These are phyloP conservation scores for Dendropsophus ebraccatus DNA, from an alignment of 2,113 vertebrate species.

Conservation along the genomic window DNA sequence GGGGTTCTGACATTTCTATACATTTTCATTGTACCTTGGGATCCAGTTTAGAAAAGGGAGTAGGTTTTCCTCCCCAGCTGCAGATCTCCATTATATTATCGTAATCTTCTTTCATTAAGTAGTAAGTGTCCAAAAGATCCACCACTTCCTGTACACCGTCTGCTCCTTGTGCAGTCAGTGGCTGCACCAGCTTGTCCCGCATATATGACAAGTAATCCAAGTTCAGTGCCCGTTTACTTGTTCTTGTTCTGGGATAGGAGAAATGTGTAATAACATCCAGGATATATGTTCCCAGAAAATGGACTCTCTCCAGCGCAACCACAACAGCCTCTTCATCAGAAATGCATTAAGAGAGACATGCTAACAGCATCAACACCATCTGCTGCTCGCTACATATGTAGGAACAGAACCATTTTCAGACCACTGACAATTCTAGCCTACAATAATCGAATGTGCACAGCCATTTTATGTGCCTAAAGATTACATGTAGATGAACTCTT, in stretches of 20 bases:
- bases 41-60: slow-evolving; percentile 89
- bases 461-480: neutral
- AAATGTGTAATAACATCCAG: neutral
- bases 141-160: slow-evolving; percentile 84
- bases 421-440: neutral
- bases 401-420: neutral
- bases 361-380: neutral
- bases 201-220: slow-evolving; percentile 87
- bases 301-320: too few relatives aligned
- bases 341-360: too few relatives aligned
- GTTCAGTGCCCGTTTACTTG: slow-evolving; percentile 86
- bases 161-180: slow-evolving; percentile 76
- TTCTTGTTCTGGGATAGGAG: slow-evolving; percentile 78
- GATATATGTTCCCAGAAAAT: too few relatives aligned
- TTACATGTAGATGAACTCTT: slow-evolving; percentile 12
- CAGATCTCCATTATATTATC: slow-evolving; percentile 95
- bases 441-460: neutral
- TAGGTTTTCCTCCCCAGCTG: slow-evolving; percentile 84
- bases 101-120: slow-evolving; percentile 90
- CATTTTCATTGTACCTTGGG: slow-evolving; percentile 81
- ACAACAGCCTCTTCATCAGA: too few relatives aligned
- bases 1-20: neutral
- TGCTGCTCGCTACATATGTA: too few relatives aligned
- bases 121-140: slow-evolving; percentile 87
- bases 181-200: slow-evolving; percentile 80